Evolutionary conservation across 1,140 invertebrate species (phyloP).

Genomic region (Gonioctena quinquepunctata): DNA sequence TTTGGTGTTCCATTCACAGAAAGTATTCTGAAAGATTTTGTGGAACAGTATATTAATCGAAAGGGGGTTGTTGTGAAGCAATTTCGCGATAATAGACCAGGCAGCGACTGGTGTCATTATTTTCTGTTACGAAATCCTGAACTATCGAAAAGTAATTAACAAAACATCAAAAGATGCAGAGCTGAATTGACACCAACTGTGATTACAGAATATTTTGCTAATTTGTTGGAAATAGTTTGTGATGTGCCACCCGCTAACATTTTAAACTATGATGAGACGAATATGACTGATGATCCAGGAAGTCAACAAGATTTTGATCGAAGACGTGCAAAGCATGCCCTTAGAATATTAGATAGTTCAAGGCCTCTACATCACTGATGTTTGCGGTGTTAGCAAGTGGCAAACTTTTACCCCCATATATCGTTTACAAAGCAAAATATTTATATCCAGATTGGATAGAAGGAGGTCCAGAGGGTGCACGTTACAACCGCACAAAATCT

Average conservation of each 20-base stretch:
- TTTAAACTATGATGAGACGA: slow-evolving; percentile 21
- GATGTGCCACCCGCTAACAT: slow-evolving; percentile 10
- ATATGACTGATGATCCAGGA: slow-evolving; percentile 22
- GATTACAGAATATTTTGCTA: too few relatives aligned
- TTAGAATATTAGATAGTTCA: not conserved
- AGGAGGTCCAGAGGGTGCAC: not conserved
- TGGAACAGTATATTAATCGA: not conserved
- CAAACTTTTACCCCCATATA: not conserved
- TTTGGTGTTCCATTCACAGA: too few relatives aligned
- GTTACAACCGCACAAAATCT: not conserved
- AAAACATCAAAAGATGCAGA: not conserved
- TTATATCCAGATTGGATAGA: not conserved
- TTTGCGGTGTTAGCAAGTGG: not conserved
- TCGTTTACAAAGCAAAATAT: not conserved
- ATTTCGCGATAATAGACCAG: not conserved
- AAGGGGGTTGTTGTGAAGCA: not conserved
- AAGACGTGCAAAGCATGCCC: not conserved
- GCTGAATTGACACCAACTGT: too few relatives aligned
- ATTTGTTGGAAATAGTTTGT: too few relatives aligned
- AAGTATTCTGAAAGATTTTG: too few relatives aligned
- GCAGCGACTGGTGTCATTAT: not conserved
- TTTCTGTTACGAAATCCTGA: not conserved
- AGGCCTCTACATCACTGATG: not conserved
- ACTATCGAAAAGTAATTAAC: not conserved
- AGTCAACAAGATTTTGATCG: too few relatives aligned